Evolutionary conservation across 2,888 invertebrate genomes (phyloP).

Genomic region (Chalcis sispes): DNA sequence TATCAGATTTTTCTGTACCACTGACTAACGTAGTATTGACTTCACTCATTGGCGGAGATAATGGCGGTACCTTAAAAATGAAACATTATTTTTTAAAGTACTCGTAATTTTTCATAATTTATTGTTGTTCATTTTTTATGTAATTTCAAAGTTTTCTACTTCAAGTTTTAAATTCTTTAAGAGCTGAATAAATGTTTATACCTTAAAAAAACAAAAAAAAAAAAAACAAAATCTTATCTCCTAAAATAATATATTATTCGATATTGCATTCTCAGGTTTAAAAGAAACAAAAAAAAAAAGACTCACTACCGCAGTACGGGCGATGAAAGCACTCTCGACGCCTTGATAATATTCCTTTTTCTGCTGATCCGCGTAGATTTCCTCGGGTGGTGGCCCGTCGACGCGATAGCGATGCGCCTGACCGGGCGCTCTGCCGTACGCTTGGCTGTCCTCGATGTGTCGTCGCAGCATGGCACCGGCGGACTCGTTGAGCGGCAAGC

Average conservation of each 20-base stretch:
- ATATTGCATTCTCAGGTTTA: too few species aligned
- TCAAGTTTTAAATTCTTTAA: too few species aligned
- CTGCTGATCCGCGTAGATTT: conserved; percentile 63
- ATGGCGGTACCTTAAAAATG: conserved; percentile 71
- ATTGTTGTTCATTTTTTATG: not conserved
- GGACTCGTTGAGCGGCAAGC: conserved; percentile 68
- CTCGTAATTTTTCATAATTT: conserved; percentile 15
- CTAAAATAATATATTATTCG: not conserved
- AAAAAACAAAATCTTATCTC: not conserved
- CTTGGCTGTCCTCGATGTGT: conserved; percentile 45
- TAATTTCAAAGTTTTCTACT: not conserved
- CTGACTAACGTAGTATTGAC: conserved; percentile 73
- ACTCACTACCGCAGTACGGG: conserved; percentile 74
- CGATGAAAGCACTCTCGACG: conserved; percentile 74
- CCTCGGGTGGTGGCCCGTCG: conserved; percentile 66
- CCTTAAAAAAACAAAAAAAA: not conserved
- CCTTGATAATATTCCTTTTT: conserved; percentile 63
- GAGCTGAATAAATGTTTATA: too few species aligned
- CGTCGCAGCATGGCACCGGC: conserved; percentile 24
- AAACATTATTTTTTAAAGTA: conserved; percentile 26
- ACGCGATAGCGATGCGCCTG: conserved; percentile 33
- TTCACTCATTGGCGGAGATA: conserved; percentile 72
- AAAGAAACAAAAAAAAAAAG: conserved; percentile 1
- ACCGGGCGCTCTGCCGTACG: conserved; percentile 13
- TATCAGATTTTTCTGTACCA: conserved; percentile 70